These are phyloP conservation scores for Chlorops oryzae DNA, from an alignment of 1,140 invertebrate species.

Conservation along the genomic window DNA sequence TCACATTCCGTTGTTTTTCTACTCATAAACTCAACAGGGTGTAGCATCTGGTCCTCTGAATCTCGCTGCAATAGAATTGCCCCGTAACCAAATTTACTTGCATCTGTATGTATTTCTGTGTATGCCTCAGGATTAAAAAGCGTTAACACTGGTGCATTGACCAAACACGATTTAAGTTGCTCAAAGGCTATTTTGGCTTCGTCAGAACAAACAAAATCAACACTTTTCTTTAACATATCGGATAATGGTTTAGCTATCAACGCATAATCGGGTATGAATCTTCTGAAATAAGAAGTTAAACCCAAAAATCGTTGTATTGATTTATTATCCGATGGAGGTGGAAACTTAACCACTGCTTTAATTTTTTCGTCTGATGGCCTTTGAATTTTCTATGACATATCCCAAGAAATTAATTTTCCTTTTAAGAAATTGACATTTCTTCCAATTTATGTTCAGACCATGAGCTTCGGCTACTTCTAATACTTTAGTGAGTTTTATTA, in stretches of 20 bases:
- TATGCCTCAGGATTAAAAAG: conserved; percentile 20
- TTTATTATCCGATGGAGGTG: too few species aligned
- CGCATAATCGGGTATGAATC: too few species aligned
- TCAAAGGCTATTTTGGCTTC: background rate
- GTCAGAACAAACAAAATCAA: background rate
- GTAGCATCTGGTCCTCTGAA: background rate
- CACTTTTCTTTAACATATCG: too few species aligned
- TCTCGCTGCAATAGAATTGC: conserved; percentile 35
- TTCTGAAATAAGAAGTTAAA: too few species aligned
- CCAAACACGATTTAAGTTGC: too few species aligned
- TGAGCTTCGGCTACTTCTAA: conserved; percentile 1
- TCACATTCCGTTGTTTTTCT: conserved; percentile 16
- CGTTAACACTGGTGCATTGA: background rate
- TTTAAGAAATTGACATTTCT: conserved; percentile 12
- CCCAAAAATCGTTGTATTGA: too few species aligned
- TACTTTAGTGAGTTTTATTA: conserved; percentile 1
- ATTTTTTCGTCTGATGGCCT: conserved; percentile 22
- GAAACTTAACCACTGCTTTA: too few species aligned
- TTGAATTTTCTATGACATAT: conserved; percentile 13
- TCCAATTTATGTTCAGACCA: conserved; percentile 9
- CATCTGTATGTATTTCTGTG: conserved; percentile 41
- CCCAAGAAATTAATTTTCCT: conserved; percentile 9
- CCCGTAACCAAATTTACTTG: conserved; percentile 25
- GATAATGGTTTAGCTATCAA: too few species aligned
- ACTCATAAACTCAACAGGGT: conserved; percentile 15